A percentile compares a stretch with the other conserved stretches of the same genome.
Conservation (phyloP, 2,113 vertebrate genomes). For the Buteo buteo region DNA sequence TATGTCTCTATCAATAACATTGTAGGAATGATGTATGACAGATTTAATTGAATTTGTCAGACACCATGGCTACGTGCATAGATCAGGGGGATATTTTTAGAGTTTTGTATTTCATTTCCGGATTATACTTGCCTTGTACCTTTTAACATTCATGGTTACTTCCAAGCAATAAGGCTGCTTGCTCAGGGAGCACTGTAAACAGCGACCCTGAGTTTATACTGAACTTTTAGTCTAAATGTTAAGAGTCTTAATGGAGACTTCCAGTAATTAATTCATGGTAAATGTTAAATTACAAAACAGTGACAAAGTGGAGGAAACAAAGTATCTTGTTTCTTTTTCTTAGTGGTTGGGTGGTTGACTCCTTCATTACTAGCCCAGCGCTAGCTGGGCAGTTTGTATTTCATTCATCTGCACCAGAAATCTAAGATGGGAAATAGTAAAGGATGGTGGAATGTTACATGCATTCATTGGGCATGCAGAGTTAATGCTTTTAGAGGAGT, state of each 20-base stretch:
- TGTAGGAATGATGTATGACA: conserved; percentile 78
- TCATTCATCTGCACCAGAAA: background rate
- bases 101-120: conserved; percentile 72
- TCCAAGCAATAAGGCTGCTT: conserved; percentile 4
- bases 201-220: conserved; percentile 51
- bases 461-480: background rate
- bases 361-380: background rate
- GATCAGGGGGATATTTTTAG: conserved; percentile 76
- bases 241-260: conserved; percentile 28
- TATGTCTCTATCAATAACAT: conserved; percentile 76
- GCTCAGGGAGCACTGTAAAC: conserved; percentile 26
- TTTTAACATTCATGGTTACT: conserved; percentile 63
- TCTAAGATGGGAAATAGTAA: background rate
- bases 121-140: conserved; percentile 37
- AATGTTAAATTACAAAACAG: conserved; percentile 5
- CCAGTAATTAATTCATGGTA: conserved; percentile 8
- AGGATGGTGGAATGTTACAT: background rate
- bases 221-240: conserved; percentile 46
- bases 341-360: background rate
- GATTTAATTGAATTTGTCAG: conserved; percentile 82
- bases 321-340: background rate
- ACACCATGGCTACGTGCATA: conserved; percentile 52
- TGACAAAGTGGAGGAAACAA: background rate
- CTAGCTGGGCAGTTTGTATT: background rate
- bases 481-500: background rate